These are phyloP conservation scores for Neomicropteryx cornuta DNA, from an alignment of 1,140 invertebrate genomes.

Conservation along the genomic window DNA sequence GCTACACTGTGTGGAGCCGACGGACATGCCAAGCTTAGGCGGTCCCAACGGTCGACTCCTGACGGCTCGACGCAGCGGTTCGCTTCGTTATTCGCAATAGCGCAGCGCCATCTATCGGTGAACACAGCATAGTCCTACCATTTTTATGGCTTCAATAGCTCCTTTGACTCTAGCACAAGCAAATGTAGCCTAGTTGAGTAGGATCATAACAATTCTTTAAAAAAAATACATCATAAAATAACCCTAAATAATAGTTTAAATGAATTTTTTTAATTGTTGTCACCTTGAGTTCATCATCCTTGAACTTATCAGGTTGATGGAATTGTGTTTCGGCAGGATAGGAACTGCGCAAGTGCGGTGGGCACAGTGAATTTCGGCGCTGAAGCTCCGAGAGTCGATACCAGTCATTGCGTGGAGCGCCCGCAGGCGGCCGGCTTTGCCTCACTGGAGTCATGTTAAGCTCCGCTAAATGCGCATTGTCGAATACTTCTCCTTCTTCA, in stretches of 20 bases:
- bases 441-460: constrained; percentile 39
- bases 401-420: constrained; percentile 17
- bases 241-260: constrained; percentile 1
- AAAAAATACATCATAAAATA: too few species aligned
- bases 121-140: too few species aligned
- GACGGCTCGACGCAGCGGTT: too few species aligned
- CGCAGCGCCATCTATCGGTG: too few species aligned
- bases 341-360: constrained; percentile 77
- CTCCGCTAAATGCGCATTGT: constrained; percentile 60
- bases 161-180: too few species aligned
- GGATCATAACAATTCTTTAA: too few species aligned
- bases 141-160: too few species aligned
- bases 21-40: too few species aligned
- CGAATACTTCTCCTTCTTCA: constrained; percentile 72
- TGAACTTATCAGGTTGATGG: constrained; percentile 34
- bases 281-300: constrained; percentile 71
- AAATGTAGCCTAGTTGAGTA: too few species aligned
- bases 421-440: constrained; percentile 8
- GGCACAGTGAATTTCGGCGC: constrained; percentile 74
- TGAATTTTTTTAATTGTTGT: constrained; percentile 8
- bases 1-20: too few species aligned
- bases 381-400: constrained; percentile 51
- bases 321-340: constrained; percentile 82
- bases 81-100: too few species aligned
- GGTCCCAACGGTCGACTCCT: too few species aligned